A percentile compares a stretch with the other conserved stretches of the same genome.
Evolutionary conservation across 1,140 invertebrate species (phyloP).

Genomic region (Drosophila subpulchrella): DNA sequence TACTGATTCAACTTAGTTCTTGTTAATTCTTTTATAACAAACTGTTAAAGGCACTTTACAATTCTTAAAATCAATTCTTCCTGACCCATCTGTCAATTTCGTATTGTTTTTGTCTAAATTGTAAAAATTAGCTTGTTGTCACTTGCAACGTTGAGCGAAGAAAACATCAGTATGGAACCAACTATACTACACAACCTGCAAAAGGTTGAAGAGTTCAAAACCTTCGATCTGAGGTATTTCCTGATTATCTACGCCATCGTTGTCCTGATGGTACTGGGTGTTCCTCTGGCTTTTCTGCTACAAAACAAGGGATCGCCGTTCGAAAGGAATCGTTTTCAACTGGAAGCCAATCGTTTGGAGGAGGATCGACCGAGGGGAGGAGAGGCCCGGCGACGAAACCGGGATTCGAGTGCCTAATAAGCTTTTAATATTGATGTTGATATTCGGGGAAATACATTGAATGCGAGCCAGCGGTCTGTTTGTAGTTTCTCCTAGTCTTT

Average conservation of each 20-base stretch:
- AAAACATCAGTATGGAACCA: not conserved
- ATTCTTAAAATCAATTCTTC: not conserved
- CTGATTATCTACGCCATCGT: constrained; percentile 20
- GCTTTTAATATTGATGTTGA: constrained; percentile 15
- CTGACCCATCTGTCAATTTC: not conserved
- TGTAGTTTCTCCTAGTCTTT: constrained; percentile 9
- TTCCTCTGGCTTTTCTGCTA: constrained; percentile 15
- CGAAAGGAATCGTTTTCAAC: constrained; percentile 4
- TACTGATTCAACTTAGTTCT: no score
- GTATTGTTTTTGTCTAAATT: not conserved
- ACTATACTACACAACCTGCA: not conserved
- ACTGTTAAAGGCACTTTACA: not conserved
- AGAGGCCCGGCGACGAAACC: constrained; percentile 6
- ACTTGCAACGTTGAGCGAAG: not conserved
- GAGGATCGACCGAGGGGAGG: not conserved
- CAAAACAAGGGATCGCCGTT: constrained; percentile 1
- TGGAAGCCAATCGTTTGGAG: constrained; percentile 21
- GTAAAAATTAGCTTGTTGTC: not conserved
- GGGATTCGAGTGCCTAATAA: constrained; percentile 31
- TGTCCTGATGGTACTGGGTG: constrained; percentile 19
- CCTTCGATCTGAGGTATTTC: constrained; percentile 13
- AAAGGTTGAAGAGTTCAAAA: not conserved
- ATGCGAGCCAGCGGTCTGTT: constrained; percentile 24
- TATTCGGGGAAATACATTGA: constrained; percentile 32
- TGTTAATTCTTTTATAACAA: no score